Conservation (phyloP, 2,888 invertebrate genomes). For the Cyclophora albipunctata region DNA sequence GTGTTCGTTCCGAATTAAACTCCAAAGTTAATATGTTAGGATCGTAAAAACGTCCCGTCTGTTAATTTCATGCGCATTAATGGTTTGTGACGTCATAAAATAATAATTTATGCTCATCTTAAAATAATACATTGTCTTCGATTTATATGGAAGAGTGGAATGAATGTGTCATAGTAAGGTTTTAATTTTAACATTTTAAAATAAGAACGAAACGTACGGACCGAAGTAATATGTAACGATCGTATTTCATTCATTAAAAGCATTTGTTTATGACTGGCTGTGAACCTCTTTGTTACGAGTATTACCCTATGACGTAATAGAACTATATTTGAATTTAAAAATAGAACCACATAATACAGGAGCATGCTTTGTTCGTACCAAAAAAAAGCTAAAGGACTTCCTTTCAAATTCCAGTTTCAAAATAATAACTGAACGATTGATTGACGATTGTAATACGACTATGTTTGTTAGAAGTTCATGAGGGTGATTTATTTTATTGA, state of each 20-base stretch:
- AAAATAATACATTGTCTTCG: constrained; percentile 2
- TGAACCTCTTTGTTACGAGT: constrained; percentile 35
- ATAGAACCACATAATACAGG: constrained; percentile 29
- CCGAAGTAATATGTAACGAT: too few relatives aligned
- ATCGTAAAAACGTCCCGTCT: constrained; percentile 25
- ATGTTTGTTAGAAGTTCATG: constrained; percentile 17
- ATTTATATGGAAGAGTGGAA: neutral
- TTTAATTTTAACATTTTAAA: too few relatives aligned
- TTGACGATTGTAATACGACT: constrained; percentile 11
- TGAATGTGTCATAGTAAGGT: too few relatives aligned
- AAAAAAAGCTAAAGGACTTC: constrained; percentile 36
- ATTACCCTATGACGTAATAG: constrained; percentile 51
- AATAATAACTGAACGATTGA: constrained; percentile 13
- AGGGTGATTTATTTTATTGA: constrained; percentile 15
- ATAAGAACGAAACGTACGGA: too few relatives aligned
- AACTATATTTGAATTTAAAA: constrained; percentile 45
- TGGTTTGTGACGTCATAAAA: constrained; percentile 17
- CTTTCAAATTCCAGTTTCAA: constrained; percentile 20
- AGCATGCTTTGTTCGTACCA: constrained; percentile 51
- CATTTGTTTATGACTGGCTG: constrained; percentile 49
- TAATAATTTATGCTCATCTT: constrained; percentile 3
- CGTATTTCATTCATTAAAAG: constrained; percentile 2
- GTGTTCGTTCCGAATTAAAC: constrained; percentile 28
- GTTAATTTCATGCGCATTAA: constrained; percentile 15
- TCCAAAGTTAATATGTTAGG: constrained; percentile 29